phyloP scores from a whole-genome alignment of 92 coral and sea anemone genomes.

The Phenganax marumi region DNA sequence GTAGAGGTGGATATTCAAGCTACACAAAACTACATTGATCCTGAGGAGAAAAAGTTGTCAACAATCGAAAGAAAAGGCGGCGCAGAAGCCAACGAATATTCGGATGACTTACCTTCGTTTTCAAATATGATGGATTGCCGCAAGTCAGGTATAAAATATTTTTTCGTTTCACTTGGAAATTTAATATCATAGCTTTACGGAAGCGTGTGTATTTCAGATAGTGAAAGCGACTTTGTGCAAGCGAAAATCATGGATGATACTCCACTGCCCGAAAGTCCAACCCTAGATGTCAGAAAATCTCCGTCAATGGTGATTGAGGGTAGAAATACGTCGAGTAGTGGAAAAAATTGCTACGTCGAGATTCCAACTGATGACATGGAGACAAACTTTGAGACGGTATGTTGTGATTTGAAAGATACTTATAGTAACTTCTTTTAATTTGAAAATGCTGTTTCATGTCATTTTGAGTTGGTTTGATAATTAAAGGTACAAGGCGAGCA shows the following conservation, averaged over 20 bases:
- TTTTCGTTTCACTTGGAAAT: not conserved
- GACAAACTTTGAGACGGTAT: constrained; percentile 1
- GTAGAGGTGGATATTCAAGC: constrained; percentile 16
- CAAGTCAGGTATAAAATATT: constrained; percentile 1
- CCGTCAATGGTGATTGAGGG: constrained; percentile 28
- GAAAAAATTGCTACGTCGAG: constrained; percentile 25
- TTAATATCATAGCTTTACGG: too few species aligned
- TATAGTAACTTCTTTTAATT: not conserved
- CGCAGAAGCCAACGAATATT: constrained; percentile 6
- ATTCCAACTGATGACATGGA: not conserved
- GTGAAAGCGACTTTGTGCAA: constrained; percentile 9
- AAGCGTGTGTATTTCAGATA: not conserved
- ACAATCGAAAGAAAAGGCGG: not conserved
- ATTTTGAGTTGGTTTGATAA: not conserved
- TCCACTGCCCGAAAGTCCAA: not conserved
- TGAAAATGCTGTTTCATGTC: not conserved
- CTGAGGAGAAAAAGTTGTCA: not conserved
- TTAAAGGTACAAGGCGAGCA: not conserved
- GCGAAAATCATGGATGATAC: not conserved
- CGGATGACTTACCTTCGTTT: constrained; percentile 18
- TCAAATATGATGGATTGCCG: constrained; percentile 7
- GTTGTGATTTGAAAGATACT: not conserved
- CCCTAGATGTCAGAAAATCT: not conserved
- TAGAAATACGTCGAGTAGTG: not conserved
- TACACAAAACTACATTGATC: constrained; percentile 11